These are phyloP conservation scores for Halocynthia aurantium DNA, from an alignment of 23 tunicate genomes.

Conservation along the genomic window DNA sequence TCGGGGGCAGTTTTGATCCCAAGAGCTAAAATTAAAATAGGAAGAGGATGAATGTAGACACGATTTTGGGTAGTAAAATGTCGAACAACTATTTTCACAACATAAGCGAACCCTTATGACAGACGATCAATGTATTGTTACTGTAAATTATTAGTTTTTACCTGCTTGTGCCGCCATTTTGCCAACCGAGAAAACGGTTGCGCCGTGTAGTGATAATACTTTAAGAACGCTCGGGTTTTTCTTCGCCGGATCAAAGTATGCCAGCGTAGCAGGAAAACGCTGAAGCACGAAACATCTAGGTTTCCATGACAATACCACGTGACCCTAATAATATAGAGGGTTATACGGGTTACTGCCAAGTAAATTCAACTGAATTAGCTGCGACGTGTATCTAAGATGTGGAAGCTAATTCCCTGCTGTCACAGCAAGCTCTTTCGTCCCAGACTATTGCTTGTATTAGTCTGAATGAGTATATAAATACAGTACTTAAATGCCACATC, in stretches of 20 bases:
- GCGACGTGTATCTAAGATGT: too few relatives aligned
- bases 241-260: conserved; percentile 75
- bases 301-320: conserved; percentile 69
- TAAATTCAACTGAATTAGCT: too few relatives aligned
- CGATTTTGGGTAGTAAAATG: not conserved
- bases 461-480: too few relatives aligned
- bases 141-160: not conserved
- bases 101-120: not conserved
- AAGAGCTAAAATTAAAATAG: conserved; percentile 25
- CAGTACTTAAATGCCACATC: too few relatives aligned
- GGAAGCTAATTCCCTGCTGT: not conserved
- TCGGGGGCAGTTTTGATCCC: conserved; percentile 38
- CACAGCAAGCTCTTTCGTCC: not conserved
- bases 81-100: not conserved
- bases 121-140: not conserved
- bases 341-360: too few relatives aligned
- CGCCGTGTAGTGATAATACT: conserved; percentile 50
- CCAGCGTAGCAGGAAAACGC: conserved; percentile 32
- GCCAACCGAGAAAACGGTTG: conserved; percentile 48
- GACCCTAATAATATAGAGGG: conserved; percentile 32
- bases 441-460: not conserved
- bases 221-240: conserved; percentile 47
- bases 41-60: not conserved
- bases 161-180: conserved; percentile 58
- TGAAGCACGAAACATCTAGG: conserved; percentile 68